Base-by-base conservation (phyloP, 2,113 vertebrate genomes). In the Sylvia atricapilla region DNA sequence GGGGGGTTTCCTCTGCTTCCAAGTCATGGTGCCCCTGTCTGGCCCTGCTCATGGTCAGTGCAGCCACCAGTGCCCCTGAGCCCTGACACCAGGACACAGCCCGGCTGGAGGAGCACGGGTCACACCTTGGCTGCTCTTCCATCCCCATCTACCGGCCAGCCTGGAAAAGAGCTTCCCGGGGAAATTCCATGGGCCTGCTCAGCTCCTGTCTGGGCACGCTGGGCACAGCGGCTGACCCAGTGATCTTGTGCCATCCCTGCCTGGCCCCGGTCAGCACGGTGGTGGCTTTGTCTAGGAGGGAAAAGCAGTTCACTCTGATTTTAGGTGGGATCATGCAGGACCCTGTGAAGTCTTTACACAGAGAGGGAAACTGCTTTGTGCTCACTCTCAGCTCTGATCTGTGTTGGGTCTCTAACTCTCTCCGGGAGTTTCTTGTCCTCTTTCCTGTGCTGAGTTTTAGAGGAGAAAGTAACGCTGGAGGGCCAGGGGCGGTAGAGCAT, bases 101-200 rank as follows among this genome's bases (percentile, higher is more conserved):
- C 70, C 24, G 79, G 37, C 5, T 33, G 46, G 25, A 17, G 43
- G 21, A 44, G n/a, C 63, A 5, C 2, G 53, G 66, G 8, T 15
- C 70, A 46, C 39, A 53, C 41, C 76, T 82, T 93, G 92, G 66
- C 93, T 96, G 95, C 86, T 92, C 96, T 95, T 97, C 89, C 90
- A 94, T 49, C 97, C 86, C 97, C 97, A 95, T 87, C 97, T 97
- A 39, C 96, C 43, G 96, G 95, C 66, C 81, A 73, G 50, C 53
- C 44, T 79, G 59, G 83, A 73, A 87, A 85, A 83, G 43, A 77
- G 11, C 25, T 76, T 68, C 66, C 70, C 9, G 41, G 35, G 35
- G 49, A 82, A 35, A 27, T 16, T 31, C 6, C 15, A 2, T 0
- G 19, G 0, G 3, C 12, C 31, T 76, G 43, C 41, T 25, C 10